phyloP scores from a whole-genome alignment of 2,113 vertebrate genomes.

The Syrmaticus mikado region DNA sequence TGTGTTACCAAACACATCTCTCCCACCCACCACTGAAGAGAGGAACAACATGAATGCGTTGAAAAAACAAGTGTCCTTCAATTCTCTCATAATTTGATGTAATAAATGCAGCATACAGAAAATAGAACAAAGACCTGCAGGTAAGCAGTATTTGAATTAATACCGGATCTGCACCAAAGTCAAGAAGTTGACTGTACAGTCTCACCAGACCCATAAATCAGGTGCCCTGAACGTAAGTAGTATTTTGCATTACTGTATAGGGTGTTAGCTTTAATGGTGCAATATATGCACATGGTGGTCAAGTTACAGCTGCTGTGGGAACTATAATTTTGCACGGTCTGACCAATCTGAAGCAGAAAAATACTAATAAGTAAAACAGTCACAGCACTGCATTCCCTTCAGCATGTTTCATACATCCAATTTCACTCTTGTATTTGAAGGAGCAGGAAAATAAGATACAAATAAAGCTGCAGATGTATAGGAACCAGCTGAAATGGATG shows the following conservation, averaged over 20 bases:
- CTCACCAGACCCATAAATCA: background rate
- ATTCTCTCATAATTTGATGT: background rate
- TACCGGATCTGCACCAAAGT: background rate
- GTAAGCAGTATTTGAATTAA: background rate
- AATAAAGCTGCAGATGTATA: accelerated
- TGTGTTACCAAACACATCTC: background rate
- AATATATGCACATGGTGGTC: background rate
- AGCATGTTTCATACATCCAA: background rate
- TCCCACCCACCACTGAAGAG: background rate
- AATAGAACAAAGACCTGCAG: background rate
- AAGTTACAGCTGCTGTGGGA: background rate
- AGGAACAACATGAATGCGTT: background rate
- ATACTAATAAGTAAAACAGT: background rate
- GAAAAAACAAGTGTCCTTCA: background rate
- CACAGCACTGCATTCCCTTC: background rate
- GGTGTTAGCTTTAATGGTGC: slow-evolving; percentile 6
- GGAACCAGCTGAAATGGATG: background rate
- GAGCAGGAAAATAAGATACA: accelerated
- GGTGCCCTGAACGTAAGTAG: background rate
- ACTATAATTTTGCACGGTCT: background rate
- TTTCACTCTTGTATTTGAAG: background rate
- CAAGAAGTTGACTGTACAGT: background rate
- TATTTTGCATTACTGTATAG: background rate
- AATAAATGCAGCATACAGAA: slow-evolving; percentile 9
- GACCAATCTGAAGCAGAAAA: background rate